These are phyloP conservation scores for Muricea muricata DNA, from an alignment of 92 coral and sea anemone genomes.

Conservation along the genomic window DNA sequence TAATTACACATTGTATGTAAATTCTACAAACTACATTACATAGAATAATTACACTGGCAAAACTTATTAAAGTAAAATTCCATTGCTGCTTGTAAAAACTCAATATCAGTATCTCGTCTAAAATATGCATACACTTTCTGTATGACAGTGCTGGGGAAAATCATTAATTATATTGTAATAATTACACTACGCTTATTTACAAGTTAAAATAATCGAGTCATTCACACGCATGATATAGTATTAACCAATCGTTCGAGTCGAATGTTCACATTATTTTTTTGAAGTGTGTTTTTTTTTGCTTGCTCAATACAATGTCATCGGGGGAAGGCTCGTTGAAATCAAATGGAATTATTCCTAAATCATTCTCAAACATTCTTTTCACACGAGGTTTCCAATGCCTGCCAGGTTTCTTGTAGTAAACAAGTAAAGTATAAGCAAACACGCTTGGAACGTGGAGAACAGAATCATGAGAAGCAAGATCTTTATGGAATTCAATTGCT, in stretches of 20 bases:
- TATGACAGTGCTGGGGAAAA: no score
- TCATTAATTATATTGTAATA: no score
- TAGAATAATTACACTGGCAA: no score
- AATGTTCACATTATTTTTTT: neutral
- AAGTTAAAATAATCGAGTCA: no score
- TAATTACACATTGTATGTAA: no score
- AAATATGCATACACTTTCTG: no score
- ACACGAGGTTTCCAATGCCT: neutral
- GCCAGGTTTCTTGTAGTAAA: conserved; percentile 6
- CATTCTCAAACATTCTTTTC: neutral
- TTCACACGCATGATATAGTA: no score
- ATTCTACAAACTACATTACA: no score
- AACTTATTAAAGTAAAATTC: no score
- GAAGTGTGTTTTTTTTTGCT: conserved; percentile 65
- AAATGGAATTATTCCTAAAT: conserved; percentile 54
- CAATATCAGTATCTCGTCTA: no score
- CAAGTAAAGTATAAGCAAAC: conserved; percentile 26
- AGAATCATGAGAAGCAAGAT: neutral
- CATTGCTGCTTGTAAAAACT: no score
- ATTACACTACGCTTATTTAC: no score
- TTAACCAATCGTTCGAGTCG: neutral
- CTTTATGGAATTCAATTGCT: neutral
- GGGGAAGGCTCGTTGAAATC: conserved; percentile 85
- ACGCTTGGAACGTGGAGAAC: conserved; percentile 11
- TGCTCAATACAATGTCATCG: conserved; percentile 77